Evolutionary conservation across 2,888 invertebrate species (phyloP).

Genomic region (Mamestra brassicae): DNA sequence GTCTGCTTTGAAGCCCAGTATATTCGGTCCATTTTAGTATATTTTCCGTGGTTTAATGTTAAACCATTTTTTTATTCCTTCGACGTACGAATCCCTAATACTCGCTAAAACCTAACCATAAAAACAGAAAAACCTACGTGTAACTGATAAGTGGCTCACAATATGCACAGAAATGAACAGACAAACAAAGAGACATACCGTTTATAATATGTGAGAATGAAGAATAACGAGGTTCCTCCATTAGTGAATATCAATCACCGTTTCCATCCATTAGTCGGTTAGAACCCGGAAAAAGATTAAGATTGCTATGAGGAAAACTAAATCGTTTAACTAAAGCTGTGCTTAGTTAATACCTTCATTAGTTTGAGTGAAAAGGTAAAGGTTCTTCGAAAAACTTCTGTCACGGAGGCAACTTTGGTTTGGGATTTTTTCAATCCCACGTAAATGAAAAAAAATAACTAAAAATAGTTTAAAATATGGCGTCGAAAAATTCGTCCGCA

Average conservation of each 20-base stretch:
- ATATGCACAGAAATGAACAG: neutral
- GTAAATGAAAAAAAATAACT: too few relatives aligned
- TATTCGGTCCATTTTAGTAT: too few relatives aligned
- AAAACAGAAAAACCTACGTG: too few relatives aligned
- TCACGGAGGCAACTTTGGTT: neutral
- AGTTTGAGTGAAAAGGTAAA: slow-evolving; percentile 9
- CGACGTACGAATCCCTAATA: too few relatives aligned
- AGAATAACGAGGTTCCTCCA: slow-evolving; percentile 4
- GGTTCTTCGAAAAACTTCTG: neutral
- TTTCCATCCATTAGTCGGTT: slow-evolving; percentile 26
- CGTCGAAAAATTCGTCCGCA: too few relatives aligned
- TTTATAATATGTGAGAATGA: neutral
- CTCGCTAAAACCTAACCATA: too few relatives aligned
- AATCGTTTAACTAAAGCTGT: slow-evolving; percentile 20
- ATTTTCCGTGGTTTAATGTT: too few relatives aligned
- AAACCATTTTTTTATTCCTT: too few relatives aligned
- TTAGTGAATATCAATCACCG: slow-evolving; percentile 48
- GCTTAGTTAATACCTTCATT: slow-evolving; percentile 50
- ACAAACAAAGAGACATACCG: neutral
- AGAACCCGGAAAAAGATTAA: slow-evolving; percentile 46
- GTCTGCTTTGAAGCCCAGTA: too few relatives aligned
- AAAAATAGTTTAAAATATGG: too few relatives aligned
- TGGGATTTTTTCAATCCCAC: neutral
- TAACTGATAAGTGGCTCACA: neutral
- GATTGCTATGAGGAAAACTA: slow-evolving; percentile 48